Evolutionary conservation across 2,888 invertebrate species (phyloP), one percentile per base, ranked within the genome.

Genomic region (Chironomus tentans): DNA sequence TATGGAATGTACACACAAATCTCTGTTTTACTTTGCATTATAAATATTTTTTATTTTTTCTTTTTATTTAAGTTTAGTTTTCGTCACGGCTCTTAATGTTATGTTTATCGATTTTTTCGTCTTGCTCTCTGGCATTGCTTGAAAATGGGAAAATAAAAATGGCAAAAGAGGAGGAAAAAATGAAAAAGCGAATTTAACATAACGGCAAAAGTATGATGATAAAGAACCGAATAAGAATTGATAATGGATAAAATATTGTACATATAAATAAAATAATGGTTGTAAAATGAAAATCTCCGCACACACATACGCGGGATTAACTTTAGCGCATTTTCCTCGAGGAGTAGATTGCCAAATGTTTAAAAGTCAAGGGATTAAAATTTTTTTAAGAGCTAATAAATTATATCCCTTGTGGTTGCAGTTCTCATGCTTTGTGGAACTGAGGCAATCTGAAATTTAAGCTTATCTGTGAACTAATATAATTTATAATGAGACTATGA

Each of bases 51-150:
- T 38, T 24, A 38, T 28, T 28, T 10, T 10, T 38, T 38, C 38
- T 38, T 38, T 38, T 38, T 38, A 38, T 38, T 38, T 38, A 38
- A 38, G 38, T 71, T 71, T 15, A 15, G 28, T 46, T 56, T 71
- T 24, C 24, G n/a, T 56, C 71, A 28, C 61, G 62, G 56, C 62
- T 73, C 48, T 71, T 71, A 71, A 71, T 71, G 71, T 22, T 65
- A 28, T 70, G 70, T 70, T 48, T 62, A 73, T 73, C 72, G 72
- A 73, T 73, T 73, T 72, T 73, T 61, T 13, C 21, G 13, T 21
- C 65, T 22, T 22, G 65, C 15, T 56, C 56, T 56, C n/a, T 56
- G 15, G 15, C 15, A 56, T 56, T 15, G 56, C 18, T 56, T 56
- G 56, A 56, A 38, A 38, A 38, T 38, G 38, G 15, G 56, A 56